Evolutionary conservation across 1,140 invertebrate species (phyloP).

Genomic region (Apolygus lucorum): DNA sequence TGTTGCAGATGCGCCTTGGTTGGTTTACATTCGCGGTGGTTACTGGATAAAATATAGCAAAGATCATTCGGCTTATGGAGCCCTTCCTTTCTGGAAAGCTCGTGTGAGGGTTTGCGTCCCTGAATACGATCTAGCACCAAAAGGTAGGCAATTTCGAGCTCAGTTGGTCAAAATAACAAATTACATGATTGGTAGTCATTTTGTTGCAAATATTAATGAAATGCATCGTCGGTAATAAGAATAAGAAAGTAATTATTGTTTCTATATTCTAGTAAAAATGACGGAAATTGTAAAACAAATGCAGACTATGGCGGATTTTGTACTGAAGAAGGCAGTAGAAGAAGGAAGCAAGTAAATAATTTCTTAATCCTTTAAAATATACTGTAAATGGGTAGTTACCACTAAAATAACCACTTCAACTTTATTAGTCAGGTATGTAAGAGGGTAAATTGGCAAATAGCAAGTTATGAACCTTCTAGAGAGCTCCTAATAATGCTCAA

Average conservation of each 20-base stretch:
- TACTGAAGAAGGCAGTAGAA: neutral
- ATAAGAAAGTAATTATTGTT: neutral
- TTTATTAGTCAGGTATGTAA: no score
- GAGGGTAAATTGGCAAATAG: no score
- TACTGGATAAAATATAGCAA: slow-evolving; percentile 67
- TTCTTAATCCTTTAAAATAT: no score
- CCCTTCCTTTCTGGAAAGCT: slow-evolving; percentile 48
- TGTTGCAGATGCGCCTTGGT: slow-evolving; percentile 54
- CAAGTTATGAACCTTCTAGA: no score
- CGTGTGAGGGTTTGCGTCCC: slow-evolving; percentile 58
- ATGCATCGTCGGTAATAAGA: no score
- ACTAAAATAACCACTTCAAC: no score
- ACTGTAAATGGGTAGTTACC: no score
- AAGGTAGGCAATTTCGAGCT: slow-evolving; percentile 46
- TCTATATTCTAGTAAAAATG: slow-evolving; percentile 45
- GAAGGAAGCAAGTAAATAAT: slow-evolving; percentile 7
- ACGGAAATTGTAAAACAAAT: slow-evolving; percentile 54
- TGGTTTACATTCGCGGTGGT: slow-evolving; percentile 72
- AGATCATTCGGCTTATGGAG: slow-evolving; percentile 53
- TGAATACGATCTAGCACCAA: slow-evolving; percentile 68
- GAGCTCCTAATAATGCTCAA: no score
- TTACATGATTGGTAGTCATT: no score
- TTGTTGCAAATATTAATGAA: no score
- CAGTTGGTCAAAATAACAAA: no score
- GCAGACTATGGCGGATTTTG: slow-evolving; percentile 34